These are phyloP conservation scores for Neogale vison DNA, from an alignment of 2,113 vertebrate genomes.

Conservation along the genomic window DNA sequence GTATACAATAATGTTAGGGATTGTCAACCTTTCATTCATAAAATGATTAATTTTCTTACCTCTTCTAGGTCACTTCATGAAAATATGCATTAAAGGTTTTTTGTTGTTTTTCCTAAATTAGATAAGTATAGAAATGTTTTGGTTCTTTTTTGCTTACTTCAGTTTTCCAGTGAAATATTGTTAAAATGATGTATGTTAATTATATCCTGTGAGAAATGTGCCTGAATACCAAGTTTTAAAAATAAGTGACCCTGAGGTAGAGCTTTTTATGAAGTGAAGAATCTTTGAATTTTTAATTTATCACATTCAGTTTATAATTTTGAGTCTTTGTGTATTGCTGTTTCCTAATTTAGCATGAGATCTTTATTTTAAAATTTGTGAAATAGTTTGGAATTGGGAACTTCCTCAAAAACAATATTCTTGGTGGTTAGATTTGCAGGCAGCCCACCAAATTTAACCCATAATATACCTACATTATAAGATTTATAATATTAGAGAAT, in stretches of 20 bases:
- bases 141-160: conserved; percentile 33
- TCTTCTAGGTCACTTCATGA: not conserved
- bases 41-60: conserved; percentile 38
- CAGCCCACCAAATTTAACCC: not conserved
- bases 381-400: conserved; percentile 30
- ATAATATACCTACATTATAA: not conserved
- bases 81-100: not conserved
- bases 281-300: conserved; percentile 15
- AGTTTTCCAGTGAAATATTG: conserved; percentile 37
- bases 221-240: conserved; percentile 47
- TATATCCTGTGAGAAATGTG: conserved; percentile 10
- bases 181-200: conserved; percentile 15
- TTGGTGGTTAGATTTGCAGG: not conserved
- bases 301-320: conserved; percentile 40
- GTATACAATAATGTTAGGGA: not conserved
- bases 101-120: not conserved
- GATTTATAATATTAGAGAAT: conserved; percentile 21
- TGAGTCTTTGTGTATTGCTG: conserved; percentile 22
- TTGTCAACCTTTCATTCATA: not conserved
- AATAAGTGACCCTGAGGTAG: conserved; percentile 17
- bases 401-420: not conserved
- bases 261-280: conserved; percentile 43
- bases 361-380: conserved; percentile 37
- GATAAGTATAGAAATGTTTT: not conserved
- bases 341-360: not conserved